Conservation (phyloP, 2,797 vertebrate species). For the Remorina albescens region DNA sequence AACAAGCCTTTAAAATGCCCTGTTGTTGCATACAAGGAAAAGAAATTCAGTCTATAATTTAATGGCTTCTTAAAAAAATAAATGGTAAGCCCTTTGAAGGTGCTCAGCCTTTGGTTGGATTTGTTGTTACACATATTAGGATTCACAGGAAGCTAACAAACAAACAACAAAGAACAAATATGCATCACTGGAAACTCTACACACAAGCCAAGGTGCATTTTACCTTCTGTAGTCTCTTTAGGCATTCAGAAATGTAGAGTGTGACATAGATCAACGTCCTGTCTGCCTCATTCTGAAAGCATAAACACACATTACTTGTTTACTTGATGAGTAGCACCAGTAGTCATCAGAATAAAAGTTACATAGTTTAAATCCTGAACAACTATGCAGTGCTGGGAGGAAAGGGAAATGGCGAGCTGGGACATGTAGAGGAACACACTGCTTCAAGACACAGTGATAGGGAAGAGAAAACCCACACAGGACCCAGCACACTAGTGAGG, state of each 20-base stretch:
- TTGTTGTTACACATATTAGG: not conserved
- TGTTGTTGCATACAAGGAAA: slow-evolving; percentile 11
- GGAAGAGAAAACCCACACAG: not conserved
- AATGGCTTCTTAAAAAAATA: slow-evolving; percentile 7
- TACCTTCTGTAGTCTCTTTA: slow-evolving; percentile 99
- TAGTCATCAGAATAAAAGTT: not conserved
- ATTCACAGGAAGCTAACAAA: not conserved
- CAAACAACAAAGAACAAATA: no score
- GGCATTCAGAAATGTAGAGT: slow-evolving; percentile 98
- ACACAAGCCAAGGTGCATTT: slow-evolving; percentile 8
- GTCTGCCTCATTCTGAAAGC: slow-evolving; percentile 94
- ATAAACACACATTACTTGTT: slow-evolving; percentile 9
- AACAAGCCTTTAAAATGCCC: not conserved
- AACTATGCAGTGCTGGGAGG: slow-evolving; percentile 40
- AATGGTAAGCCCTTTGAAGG: no score
- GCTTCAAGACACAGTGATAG: slow-evolving; percentile 3
- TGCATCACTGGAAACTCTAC: no score
- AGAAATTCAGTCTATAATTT: not conserved
- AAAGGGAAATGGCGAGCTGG: slow-evolving; percentile 46
- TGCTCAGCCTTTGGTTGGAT: not conserved
- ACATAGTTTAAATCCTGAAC: slow-evolving; percentile 16
- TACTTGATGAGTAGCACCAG: not conserved
- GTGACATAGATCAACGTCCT: slow-evolving; percentile 97
- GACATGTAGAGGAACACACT: slow-evolving; percentile 57
- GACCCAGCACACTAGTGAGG: not conserved